phyloP scores from a whole-genome alignment of 2,113 vertebrate genomes.

The Chascanopsetta lugubris region DNA sequence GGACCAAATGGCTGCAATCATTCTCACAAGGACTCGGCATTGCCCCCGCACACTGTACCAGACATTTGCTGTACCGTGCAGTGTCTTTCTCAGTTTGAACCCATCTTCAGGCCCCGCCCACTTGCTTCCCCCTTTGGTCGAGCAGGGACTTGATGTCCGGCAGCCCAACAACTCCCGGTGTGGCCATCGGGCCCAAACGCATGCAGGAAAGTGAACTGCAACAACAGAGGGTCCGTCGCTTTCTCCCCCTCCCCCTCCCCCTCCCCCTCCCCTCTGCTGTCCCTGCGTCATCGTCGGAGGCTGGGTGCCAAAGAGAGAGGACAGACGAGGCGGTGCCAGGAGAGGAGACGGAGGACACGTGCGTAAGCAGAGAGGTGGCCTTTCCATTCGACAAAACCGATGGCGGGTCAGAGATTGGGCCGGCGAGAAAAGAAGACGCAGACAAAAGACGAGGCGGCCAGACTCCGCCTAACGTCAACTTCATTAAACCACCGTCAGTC shows the following conservation, averaged over 20 bases:
- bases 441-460: constrained; percentile 40
- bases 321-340: constrained; percentile 17
- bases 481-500: constrained; percentile 31
- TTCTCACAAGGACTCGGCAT: constrained; percentile 7
- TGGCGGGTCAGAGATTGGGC: constrained; percentile 27
- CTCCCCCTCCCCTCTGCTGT: constrained; percentile 31
- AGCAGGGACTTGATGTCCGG: not conserved
- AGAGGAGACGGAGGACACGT: constrained; percentile 42
- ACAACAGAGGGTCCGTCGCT: too few relatives aligned
- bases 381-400: constrained; percentile 28
- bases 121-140: constrained; percentile 36
- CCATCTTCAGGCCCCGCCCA: constrained; percentile 21
- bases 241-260: too few relatives aligned
- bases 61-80: constrained; percentile 36
- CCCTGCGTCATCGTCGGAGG: constrained; percentile 66
- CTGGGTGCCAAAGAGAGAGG: constrained; percentile 59
- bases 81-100: constrained; percentile 19
- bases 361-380: constrained; percentile 30
- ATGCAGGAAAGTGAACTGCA: too few relatives aligned
- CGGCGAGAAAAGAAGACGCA: constrained; percentile 3
- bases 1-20: constrained; percentile 34
- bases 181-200: too few relatives aligned
- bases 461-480: constrained; percentile 7
- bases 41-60: constrained; percentile 21
- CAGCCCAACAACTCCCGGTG: too few relatives aligned